A percentile compares a stretch with the other conserved stretches of the same genome.
Conservation (phyloP, 2,888 invertebrate species). For the Apomyelois bistriatella region DNA sequence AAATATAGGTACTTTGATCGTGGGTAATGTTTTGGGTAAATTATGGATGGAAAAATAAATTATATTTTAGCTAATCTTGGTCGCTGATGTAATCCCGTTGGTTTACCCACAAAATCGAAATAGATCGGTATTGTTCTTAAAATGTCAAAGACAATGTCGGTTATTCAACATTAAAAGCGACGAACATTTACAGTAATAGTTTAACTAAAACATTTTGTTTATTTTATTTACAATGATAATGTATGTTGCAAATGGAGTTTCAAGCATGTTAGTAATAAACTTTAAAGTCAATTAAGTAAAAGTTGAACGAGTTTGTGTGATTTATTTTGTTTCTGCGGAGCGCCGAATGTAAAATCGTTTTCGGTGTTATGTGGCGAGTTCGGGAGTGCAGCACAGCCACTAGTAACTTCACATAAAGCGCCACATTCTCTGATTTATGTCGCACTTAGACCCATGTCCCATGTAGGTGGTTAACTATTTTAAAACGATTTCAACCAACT, state of each 20-base stretch:
- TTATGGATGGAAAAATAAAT: too few species aligned
- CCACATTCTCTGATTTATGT: constrained; percentile 51
- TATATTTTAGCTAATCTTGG: too few species aligned
- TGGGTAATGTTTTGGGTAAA: too few species aligned
- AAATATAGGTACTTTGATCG: too few species aligned
- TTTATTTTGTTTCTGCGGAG: constrained; percentile 20
- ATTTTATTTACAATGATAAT: background rate
- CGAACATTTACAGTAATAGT: background rate
- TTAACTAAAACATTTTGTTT: background rate
- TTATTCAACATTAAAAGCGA: background rate
- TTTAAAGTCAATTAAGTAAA: constrained; percentile 21
- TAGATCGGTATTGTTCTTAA: too few species aligned
- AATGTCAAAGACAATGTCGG: too few species aligned
- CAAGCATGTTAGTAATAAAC: constrained; percentile 13
- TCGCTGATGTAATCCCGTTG: too few species aligned
- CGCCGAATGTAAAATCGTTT: constrained; percentile 29
- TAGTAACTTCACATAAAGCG: constrained; percentile 36
- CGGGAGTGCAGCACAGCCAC: constrained; percentile 26
- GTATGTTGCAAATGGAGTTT: background rate
- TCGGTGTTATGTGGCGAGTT: constrained; percentile 29
- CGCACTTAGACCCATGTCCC: constrained; percentile 53
- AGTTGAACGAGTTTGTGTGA: constrained; percentile 19
- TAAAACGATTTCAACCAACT: constrained; percentile 40
- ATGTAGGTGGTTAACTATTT: constrained; percentile 42
- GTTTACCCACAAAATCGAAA: too few species aligned